phyloP scores from a whole-genome alignment of 2,113 vertebrate genomes.

The Tychaedon coryphoeus region DNA sequence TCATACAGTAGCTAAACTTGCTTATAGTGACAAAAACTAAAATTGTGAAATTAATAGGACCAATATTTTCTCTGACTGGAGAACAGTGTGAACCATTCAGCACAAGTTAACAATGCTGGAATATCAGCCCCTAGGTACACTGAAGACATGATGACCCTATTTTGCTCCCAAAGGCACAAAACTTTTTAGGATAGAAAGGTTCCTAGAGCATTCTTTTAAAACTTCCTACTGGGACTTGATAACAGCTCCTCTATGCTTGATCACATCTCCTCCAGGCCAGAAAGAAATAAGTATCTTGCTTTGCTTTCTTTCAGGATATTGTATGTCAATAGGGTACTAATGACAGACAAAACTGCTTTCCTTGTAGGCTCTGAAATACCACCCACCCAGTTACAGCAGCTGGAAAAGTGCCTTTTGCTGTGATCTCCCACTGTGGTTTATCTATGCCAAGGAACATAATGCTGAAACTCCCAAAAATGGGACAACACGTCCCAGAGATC shows the following conservation, averaged over 20 bases:
- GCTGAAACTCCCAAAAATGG: neutral
- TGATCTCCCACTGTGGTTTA: neutral
- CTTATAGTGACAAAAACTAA: neutral
- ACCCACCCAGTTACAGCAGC: neutral
- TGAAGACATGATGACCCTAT: neutral
- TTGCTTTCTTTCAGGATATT: neutral
- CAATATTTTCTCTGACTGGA: neutral
- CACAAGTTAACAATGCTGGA: neutral
- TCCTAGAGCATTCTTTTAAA: neutral
- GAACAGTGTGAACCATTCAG: neutral
- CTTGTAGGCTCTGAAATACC: neutral
- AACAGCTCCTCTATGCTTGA: neutral
- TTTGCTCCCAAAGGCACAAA: neutral
- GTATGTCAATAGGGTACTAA: neutral
- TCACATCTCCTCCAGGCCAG: neutral
- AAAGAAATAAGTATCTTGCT: neutral
- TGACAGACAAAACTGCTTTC: neutral
- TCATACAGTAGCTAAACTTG: neutral
- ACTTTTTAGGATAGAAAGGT: neutral
- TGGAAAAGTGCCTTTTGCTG: neutral
- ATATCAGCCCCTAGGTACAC: neutral
- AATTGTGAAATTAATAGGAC: neutral
- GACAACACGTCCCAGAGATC: rapidly evolving
- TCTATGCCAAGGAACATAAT: rapidly evolving
- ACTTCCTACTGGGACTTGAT: neutral